Percentiles rank a stretch among this genome's conserved stretches.
Evolutionary conservation across 2,797 vertebrate species (phyloP).

Genomic region (Podargus strigoides): DNA sequence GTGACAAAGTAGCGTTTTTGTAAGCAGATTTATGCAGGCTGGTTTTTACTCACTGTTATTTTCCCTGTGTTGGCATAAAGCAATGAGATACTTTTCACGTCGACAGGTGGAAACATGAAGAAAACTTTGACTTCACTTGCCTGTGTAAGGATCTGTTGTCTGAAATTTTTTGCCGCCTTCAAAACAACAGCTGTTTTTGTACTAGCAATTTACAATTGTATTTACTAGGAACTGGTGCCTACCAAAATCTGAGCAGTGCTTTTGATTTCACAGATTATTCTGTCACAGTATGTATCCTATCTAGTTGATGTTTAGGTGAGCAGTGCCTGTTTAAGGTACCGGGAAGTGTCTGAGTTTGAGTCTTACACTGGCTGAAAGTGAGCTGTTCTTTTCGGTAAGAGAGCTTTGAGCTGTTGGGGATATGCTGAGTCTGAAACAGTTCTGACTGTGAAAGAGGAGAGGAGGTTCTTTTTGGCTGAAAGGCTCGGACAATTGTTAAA

Average conservation of each 20-base stretch:
- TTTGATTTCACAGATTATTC: not conserved
- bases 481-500: not conserved
- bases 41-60: not conserved
- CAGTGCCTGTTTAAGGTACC: not conserved
- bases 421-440: not conserved
- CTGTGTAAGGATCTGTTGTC: not conserved
- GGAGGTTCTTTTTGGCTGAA: not conserved
- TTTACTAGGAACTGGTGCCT: not conserved
- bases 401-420: not conserved
- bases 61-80: not conserved
- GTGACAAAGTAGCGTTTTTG: not conserved
- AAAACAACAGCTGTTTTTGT: constrained; percentile 3
- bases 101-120: not conserved
- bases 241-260: not conserved
- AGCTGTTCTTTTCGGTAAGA: not conserved
- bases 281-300: not conserved
- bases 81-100: not conserved
- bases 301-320: not conserved
- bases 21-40: not conserved
- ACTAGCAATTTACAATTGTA: not conserved
- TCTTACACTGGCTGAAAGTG: not conserved
- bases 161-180: not conserved
- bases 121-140: not conserved
- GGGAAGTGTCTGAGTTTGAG: not conserved
- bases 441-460: not conserved